Evolutionary conservation across 2,888 invertebrate species (phyloP), one percentile per base, ranked within the genome.

Genomic region (Tipula confusa): DNA sequence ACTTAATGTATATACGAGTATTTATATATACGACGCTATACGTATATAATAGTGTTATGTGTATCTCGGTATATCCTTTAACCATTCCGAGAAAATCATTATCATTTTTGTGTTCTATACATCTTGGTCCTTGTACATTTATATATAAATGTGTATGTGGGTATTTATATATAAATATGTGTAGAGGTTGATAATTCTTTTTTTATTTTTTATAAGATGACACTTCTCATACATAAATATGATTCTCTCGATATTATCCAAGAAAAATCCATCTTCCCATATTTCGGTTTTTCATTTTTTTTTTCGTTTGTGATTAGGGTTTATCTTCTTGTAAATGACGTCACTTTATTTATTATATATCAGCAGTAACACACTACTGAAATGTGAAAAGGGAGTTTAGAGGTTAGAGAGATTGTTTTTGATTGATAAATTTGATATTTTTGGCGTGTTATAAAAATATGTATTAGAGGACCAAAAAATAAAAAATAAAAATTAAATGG

Each of bases 351-450:
- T 48, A 48, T 48, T 64, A 64, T n/a, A n/a, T 64, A 64, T 64
- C 64, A 9, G 64, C 64, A 64, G 64, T 3, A 64, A 64, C 64
- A 64, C 64, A 64, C 64, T n/a, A n/a, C n/a, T n/a, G 9, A 24
- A 64, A 24, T 64, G 64, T 64, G 64, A 64, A 64, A 64, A 64
- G 64, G 64, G 64, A 64, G 64, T 64, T 64, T 64, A 64, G 64
- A 64, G 64, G 64, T 64, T 64, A 64, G 64, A 64, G 9, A 64
- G 64, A 64, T 64, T 64, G 64, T 64, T 64, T 64, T 64, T 64
- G 64, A 64, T 64, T 64, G 64, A 64, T 64, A 64, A 64, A 64
- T 64, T 64, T 64, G 64, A 64, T 64, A 64, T 64, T 64, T 64
- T 64, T 64, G 64, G 64, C 64, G 64, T 64, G 64, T 64, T 64